phyloP scores from a whole-genome alignment of 2,888 invertebrate species.

The Cantharis rustica region DNA sequence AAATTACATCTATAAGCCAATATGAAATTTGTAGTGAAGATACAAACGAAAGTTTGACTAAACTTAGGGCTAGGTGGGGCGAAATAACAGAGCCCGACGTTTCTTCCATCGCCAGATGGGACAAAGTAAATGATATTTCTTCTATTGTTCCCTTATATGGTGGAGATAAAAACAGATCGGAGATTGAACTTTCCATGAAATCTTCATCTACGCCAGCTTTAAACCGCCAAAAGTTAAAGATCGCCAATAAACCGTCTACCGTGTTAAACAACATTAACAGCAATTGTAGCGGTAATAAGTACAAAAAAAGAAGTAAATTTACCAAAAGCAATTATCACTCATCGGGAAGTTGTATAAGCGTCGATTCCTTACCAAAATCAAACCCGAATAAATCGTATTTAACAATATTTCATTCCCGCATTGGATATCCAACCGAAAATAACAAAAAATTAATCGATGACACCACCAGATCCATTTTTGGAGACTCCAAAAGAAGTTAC shows the following conservation, averaged over 20 bases:
- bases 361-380: neutral
- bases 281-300: neutral
- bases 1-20: neutral
- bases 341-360: neutral
- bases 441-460: slow-evolving; percentile 10
- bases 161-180: slow-evolving; percentile 24
- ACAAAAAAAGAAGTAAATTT: neutral
- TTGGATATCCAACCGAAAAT: slow-evolving; percentile 14
- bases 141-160: slow-evolving; percentile 27
- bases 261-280: neutral
- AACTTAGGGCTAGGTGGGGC: neutral
- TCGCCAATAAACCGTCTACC: neutral
- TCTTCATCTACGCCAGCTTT: neutral
- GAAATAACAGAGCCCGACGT: neutral
- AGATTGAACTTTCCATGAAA: slow-evolving; percentile 10
- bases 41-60: neutral
- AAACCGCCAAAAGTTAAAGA: neutral
- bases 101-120: neutral
- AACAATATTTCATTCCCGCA: slow-evolving; percentile 25
- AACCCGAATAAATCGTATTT: slow-evolving; percentile 22
- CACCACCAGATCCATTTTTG: slow-evolving; percentile 24
- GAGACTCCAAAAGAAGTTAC: slow-evolving; percentile 20
- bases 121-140: slow-evolving; percentile 14
- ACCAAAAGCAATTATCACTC: neutral
- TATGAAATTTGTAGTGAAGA: neutral